Evolutionary conservation across 2,797 vertebrate species (phyloP).

Genomic region (Alosa sapidissima): DNA sequence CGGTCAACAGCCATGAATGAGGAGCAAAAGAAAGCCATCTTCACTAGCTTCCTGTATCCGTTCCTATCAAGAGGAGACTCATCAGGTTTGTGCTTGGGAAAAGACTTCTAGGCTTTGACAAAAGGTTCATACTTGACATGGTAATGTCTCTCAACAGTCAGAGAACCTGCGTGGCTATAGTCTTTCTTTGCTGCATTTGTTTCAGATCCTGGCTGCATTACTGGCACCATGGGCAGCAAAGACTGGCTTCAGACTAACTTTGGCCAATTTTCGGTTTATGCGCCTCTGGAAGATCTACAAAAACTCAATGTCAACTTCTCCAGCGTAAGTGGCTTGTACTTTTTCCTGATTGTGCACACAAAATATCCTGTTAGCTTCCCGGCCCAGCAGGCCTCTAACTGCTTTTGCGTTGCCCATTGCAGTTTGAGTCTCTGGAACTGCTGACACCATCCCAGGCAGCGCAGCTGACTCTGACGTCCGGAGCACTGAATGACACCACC

Average conservation of each 20-base stretch:
- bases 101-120: too few relatives aligned
- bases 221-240: conserved; percentile 26
- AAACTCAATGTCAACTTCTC: conserved; percentile 50
- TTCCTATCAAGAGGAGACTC: too few relatives aligned
- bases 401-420: not conserved
- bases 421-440: conserved; percentile 36
- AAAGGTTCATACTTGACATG: too few relatives aligned
- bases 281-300: conserved; percentile 47
- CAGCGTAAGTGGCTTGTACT: conserved; percentile 46
- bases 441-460: conserved; percentile 42
- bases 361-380: not conserved
- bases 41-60: too few relatives aligned
- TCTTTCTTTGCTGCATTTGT: not conserved
- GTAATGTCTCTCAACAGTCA: too few relatives aligned
- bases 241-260: conserved; percentile 58
- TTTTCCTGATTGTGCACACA: not conserved
- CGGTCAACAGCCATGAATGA: not conserved
- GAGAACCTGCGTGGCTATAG: too few relatives aligned
- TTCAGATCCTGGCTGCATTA: conserved; percentile 60
- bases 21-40: not conserved
- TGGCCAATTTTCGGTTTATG: conserved; percentile 54
- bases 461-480: conserved; percentile 37
- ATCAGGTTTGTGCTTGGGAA: too few relatives aligned
- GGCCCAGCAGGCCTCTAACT: not conserved
- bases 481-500: conserved; percentile 35